Conservation (phyloP, 2,888 invertebrate genomes). For the Heliconius erato region DNA sequence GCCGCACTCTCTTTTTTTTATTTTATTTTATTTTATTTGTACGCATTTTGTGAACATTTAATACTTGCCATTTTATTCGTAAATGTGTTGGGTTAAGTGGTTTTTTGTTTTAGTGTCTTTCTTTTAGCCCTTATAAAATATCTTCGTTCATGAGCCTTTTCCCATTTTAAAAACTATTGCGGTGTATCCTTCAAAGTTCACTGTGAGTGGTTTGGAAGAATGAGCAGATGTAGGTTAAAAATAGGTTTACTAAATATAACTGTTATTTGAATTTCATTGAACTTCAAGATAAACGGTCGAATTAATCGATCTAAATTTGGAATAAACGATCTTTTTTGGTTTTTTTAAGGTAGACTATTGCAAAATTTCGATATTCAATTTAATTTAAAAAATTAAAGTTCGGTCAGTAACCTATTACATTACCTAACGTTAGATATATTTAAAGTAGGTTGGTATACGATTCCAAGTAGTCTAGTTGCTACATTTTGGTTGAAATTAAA, state of each 20-base stretch:
- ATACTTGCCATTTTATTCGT: background rate
- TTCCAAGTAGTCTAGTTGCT: too few species aligned
- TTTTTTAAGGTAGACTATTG: too few species aligned
- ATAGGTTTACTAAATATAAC: background rate
- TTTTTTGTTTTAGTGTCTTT: background rate
- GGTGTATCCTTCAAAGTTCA: background rate
- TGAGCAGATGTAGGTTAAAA: background rate
- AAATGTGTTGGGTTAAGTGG: background rate
- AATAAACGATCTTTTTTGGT: background rate
- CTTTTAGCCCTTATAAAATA: background rate
- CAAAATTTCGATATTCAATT: too few species aligned
- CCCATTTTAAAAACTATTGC: background rate
- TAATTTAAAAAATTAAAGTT: too few species aligned
- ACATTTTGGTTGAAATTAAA: background rate
- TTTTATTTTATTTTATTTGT: constrained; percentile 9
- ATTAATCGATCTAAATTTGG: background rate
- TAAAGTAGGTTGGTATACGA: too few species aligned
- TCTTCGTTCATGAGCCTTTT: background rate
- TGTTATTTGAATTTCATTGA: too few species aligned
- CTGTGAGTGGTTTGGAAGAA: background rate
- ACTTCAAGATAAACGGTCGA: background rate
- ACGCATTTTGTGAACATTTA: constrained; percentile 15
- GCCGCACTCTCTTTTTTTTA: background rate
- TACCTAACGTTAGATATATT: too few species aligned
- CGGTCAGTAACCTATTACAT: too few species aligned